These are phyloP conservation scores for Ispidina lecontei DNA, from an alignment of 2,797 vertebrate genomes.

Conservation along the genomic window DNA sequence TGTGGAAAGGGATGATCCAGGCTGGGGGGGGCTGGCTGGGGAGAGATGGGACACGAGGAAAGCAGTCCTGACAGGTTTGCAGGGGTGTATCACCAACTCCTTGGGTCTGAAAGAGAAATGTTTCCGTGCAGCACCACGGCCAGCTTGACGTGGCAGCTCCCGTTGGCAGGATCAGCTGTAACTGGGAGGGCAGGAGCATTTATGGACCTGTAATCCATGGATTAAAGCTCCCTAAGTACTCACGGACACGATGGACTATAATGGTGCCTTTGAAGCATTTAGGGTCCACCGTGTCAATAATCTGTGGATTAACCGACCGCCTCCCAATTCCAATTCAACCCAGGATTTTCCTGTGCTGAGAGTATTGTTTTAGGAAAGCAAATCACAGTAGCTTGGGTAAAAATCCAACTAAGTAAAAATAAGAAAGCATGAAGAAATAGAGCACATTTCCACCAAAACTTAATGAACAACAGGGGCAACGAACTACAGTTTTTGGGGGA, in stretches of 20 bases:
- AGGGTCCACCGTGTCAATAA: not conserved
- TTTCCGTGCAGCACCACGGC: not conserved
- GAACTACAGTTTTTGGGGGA: not conserved
- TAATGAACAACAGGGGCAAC: not conserved
- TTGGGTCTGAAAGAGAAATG: not conserved
- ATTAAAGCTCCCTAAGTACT: not conserved
- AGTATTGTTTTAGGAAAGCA: slow-evolving; percentile 7
- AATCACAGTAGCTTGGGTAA: not conserved
- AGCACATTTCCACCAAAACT: not conserved
- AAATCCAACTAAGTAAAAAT: not conserved
- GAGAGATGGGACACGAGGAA: not conserved
- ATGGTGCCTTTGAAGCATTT: slow-evolving; percentile 13
- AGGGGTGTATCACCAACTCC: not conserved
- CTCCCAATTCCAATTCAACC: not conserved
- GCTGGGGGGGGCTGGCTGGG: too few species aligned
- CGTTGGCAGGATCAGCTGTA: not conserved
- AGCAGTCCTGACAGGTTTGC: accelerated
- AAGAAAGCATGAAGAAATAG: not conserved
- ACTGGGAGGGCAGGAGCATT: not conserved
- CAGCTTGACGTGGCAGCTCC: not conserved
- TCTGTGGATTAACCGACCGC: not conserved
- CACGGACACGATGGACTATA: not conserved
- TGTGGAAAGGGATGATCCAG: too few species aligned
- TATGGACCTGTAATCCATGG: not conserved
- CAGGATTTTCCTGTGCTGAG: not conserved